Conservation (phyloP, 2,888 invertebrate species). For the Vanessa cardui region DNA sequence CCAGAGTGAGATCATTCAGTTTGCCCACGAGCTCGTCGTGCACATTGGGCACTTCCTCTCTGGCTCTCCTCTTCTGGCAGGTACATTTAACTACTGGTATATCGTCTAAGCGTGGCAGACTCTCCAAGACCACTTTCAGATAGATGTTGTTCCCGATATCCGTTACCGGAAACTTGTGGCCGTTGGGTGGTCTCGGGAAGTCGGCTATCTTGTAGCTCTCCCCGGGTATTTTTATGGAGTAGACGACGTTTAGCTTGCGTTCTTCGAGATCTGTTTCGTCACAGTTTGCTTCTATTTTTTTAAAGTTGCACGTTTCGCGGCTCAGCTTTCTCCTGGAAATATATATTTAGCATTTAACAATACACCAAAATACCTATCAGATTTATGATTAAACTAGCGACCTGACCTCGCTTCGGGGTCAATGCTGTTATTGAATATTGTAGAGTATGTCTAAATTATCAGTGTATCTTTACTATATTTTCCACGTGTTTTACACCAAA, state of each 20-base stretch:
- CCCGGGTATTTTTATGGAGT: constrained; percentile 87
- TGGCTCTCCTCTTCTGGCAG: constrained; percentile 66
- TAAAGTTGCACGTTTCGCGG: constrained; percentile 77
- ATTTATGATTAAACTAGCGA: too few relatives aligned
- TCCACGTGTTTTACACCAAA: too few relatives aligned
- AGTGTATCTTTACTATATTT: too few relatives aligned
- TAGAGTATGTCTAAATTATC: too few relatives aligned
- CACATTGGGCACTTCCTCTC: constrained; percentile 59
- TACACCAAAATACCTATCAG: too few relatives aligned
- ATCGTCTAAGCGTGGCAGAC: constrained; percentile 88
- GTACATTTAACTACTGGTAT: constrained; percentile 84
- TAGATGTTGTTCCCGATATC: constrained; percentile 85
- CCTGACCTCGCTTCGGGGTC: too few relatives aligned
- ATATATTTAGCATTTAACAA: not conserved
- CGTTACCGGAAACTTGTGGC: constrained; percentile 89
- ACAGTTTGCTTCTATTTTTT: constrained; percentile 75
- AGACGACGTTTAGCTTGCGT: constrained; percentile 82
- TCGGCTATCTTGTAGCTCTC: constrained; percentile 81
- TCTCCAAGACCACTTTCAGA: constrained; percentile 84
- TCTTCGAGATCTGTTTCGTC: constrained; percentile 62
- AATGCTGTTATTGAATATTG: too few relatives aligned
- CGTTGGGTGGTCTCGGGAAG: constrained; percentile 83
- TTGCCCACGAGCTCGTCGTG: constrained; percentile 70
- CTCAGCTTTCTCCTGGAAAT: constrained; percentile 71
- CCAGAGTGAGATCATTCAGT: constrained; percentile 75